A percentile compares a stretch with the other conserved stretches of the same genome.
Evolutionary conservation across 2,113 vertebrate genomes (phyloP).

Genomic region (Clinocottus analis): DNA sequence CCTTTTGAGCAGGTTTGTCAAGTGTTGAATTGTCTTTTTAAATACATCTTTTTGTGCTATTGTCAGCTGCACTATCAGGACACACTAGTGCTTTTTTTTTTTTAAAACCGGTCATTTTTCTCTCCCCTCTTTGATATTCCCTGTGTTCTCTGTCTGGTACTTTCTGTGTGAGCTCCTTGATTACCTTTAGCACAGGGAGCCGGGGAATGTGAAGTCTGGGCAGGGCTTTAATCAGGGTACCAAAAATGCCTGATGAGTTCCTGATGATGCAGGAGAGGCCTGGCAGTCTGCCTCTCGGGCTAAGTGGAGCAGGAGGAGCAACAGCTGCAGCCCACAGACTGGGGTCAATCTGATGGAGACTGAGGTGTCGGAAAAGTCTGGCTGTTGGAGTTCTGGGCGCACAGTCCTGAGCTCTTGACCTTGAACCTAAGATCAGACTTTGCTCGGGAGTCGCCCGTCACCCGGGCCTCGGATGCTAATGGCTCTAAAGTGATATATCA

Average conservation of each 20-base stretch:
- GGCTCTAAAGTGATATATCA: constrained; percentile 9
- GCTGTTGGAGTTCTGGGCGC: constrained; percentile 4
- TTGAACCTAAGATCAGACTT: constrained; percentile 26
- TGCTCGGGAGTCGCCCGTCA: constrained; percentile 7
- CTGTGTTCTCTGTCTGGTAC: constrained; percentile 1
- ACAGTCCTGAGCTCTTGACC: constrained; percentile 9
- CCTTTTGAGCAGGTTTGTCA: not conserved
- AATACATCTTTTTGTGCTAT: not conserved
- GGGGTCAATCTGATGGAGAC: constrained; percentile 32
- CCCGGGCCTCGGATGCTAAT: not conserved
- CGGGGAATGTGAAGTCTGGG: constrained; percentile 33
- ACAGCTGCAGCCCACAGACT: constrained; percentile 43
- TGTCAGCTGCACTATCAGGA: not conserved
- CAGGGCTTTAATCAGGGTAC: constrained; percentile 48
- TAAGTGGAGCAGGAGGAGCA: constrained; percentile 51
- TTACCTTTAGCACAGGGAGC: constrained; percentile 20
- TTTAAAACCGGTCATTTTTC: not conserved
- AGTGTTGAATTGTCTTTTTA: constrained; percentile 10
- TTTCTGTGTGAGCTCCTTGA: constrained; percentile 38
- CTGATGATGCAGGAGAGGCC: constrained; percentile 49
- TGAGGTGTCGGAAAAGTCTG: constrained; percentile 14
- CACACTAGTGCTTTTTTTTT: not conserved
- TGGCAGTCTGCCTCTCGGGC: constrained; percentile 31
- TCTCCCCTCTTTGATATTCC: constrained; percentile 6
- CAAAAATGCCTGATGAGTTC: constrained; percentile 51